Conservation (phyloP, 64 coral and sea anemone genomes). For the Orbicella faveolata region DNA sequence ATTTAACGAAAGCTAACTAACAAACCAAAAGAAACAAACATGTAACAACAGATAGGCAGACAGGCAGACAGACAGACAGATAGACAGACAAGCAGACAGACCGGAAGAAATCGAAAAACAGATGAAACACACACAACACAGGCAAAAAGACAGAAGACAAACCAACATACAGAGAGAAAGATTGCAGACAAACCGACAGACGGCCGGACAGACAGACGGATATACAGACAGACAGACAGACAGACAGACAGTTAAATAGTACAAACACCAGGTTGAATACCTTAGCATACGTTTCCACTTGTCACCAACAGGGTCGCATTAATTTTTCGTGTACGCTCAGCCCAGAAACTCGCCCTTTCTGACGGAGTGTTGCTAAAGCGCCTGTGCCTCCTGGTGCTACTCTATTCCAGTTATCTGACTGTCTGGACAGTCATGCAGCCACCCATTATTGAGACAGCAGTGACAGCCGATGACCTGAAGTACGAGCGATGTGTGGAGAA, state of each 20-base stretch:
- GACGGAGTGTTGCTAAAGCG: conserved; percentile 52
- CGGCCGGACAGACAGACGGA: background rate
- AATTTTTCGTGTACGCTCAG: conserved; percentile 72
- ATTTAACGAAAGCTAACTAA: too few species aligned
- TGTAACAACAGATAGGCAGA: background rate
- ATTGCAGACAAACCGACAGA: background rate
- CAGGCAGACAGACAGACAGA: background rate
- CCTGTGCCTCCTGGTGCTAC: conserved; percentile 23
- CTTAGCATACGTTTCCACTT: background rate
- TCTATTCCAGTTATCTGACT: conserved; percentile 37
- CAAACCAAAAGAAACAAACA: too few species aligned
- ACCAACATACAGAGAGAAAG: background rate
- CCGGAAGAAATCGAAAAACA: background rate
- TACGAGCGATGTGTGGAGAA: conserved; percentile 49
- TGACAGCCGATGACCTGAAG: conserved; percentile 44
- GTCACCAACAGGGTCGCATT: conserved; percentile 51
- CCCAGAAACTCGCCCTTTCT: conserved; percentile 55
- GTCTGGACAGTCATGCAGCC: conserved; percentile 53
- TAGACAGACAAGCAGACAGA: background rate
- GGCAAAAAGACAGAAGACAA: background rate
- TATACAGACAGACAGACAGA: background rate
- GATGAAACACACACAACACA: background rate
- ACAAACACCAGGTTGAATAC: too few species aligned
- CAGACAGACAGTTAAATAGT: background rate
- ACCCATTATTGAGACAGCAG: background rate